phyloP scores from a whole-genome alignment of 2,113 vertebrate species.

The Bubo scandiacus region DNA sequence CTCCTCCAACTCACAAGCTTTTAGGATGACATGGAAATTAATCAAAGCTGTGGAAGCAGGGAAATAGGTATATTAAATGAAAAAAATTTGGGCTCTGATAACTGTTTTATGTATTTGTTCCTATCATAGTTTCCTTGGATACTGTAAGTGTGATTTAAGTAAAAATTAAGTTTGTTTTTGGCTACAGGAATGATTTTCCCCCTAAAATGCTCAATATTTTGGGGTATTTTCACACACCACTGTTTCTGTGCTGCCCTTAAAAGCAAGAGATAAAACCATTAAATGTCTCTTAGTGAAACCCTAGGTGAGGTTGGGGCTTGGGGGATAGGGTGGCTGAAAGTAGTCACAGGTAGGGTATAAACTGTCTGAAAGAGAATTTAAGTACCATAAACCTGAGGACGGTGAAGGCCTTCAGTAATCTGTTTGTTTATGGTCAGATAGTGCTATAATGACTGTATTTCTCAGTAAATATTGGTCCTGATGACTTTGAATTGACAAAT shows the following conservation, averaged over 20 bases:
- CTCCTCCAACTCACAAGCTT: not conserved
- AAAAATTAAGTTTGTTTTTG: not conserved
- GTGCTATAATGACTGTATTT: not conserved
- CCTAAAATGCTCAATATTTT: not conserved
- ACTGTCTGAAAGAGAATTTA: not conserved
- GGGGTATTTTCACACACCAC: not conserved
- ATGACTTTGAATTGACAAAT: not conserved
- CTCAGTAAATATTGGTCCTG: not conserved
- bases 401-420: not conserved
- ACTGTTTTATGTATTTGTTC: not conserved
- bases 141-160: not conserved
- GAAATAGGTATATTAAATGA: constrained; percentile 38
- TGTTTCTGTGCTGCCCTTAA: not conserved
- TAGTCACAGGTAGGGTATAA: not conserved
- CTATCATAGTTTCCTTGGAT: not conserved
- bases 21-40: constrained; percentile 29
- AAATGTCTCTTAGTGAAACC: not conserved
- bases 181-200: not conserved
- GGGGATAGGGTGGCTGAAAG: not conserved
- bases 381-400: not conserved
- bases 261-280: not conserved
- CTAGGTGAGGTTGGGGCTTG: not conserved
- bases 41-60: constrained; percentile 31
- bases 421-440: not conserved
- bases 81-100: not conserved